Evolutionary conservation across 2,888 invertebrate species (phyloP).

Genomic region (Calliphora vomitoria): DNA sequence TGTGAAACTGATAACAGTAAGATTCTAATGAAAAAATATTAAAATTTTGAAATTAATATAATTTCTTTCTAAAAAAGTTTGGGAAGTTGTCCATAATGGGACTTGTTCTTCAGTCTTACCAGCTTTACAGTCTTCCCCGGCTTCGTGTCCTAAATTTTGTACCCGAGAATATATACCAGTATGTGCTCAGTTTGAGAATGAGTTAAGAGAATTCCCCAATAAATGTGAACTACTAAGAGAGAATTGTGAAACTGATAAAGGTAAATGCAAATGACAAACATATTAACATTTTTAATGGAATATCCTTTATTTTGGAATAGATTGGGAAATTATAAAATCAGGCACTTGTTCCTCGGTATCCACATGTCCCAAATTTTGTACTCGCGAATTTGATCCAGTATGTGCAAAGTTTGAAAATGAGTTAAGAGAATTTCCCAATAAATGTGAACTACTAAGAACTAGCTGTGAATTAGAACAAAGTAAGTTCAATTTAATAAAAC

Average conservation of each 20-base stretch:
- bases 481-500: not conserved
- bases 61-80: conserved; percentile 3
- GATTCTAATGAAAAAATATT: not conserved
- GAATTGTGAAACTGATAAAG: conserved; percentile 4
- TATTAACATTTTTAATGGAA: not conserved
- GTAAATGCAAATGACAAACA: not conserved
- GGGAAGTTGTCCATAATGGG: not conserved
- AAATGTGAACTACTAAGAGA: conserved; percentile 30
- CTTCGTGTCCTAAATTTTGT: not conserved
- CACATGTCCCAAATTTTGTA: not conserved
- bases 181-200: not conserved
- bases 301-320: not conserved
- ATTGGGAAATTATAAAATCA: not conserved
- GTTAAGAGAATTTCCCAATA: conserved; percentile 43
- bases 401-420: conserved; percentile 1
- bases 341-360: not conserved
- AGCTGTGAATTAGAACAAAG: not conserved
- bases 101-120: not conserved
- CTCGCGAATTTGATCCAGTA: not conserved
- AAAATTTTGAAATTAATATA: not conserved
- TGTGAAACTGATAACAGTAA: conserved; percentile 2
- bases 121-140: not conserved
- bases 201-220: conserved; percentile 42
- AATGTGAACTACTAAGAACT: conserved; percentile 26
- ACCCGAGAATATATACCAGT: conserved; percentile 4